Percentiles rank a stretch among this genome's conserved stretches.
Conservation (phyloP, 2,888 invertebrate species). For the Zelleria hepariella region DNA sequence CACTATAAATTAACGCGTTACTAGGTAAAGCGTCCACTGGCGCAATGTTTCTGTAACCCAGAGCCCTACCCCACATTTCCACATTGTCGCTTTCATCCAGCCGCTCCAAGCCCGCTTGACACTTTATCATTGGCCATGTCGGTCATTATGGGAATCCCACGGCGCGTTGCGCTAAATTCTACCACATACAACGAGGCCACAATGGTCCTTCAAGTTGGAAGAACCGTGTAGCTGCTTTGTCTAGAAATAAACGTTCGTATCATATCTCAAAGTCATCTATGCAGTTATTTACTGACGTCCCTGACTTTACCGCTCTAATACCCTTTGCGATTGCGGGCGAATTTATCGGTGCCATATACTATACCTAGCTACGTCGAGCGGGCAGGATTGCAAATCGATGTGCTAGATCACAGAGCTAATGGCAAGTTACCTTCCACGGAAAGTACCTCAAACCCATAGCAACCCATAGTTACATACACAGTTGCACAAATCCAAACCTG, state of each 20-base stretch:
- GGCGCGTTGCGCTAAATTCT: not conserved
- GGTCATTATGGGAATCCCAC: not conserved
- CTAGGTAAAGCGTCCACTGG: not conserved
- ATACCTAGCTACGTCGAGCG: not conserved
- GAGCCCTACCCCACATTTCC: not conserved
- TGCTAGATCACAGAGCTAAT: not conserved
- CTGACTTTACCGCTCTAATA: not conserved
- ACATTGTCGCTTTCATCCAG: slow-evolving; percentile 1
- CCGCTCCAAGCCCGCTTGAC: not conserved
- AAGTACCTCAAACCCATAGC: slow-evolving; percentile 2
- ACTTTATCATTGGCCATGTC: not conserved
- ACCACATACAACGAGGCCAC: not conserved
- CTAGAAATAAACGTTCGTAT: not conserved
- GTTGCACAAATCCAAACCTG: slow-evolving; percentile 4
- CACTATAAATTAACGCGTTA: not conserved
- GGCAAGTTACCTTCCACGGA: not conserved
- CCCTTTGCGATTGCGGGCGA: not conserved
- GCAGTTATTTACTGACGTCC: not conserved
- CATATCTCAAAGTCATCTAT: not conserved
- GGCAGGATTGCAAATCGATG: not conserved
- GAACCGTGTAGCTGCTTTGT: not conserved
- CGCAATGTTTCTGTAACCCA: not conserved
- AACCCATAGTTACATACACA: no score
- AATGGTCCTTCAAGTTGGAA: no score
- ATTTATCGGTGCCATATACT: not conserved